Percentiles rank a stretch among this genome's conserved stretches.
These are phyloP conservation scores for Cryptomyrus ogoouensis DNA, from an alignment of 2,113 vertebrate species.

Conservation along the genomic window DNA sequence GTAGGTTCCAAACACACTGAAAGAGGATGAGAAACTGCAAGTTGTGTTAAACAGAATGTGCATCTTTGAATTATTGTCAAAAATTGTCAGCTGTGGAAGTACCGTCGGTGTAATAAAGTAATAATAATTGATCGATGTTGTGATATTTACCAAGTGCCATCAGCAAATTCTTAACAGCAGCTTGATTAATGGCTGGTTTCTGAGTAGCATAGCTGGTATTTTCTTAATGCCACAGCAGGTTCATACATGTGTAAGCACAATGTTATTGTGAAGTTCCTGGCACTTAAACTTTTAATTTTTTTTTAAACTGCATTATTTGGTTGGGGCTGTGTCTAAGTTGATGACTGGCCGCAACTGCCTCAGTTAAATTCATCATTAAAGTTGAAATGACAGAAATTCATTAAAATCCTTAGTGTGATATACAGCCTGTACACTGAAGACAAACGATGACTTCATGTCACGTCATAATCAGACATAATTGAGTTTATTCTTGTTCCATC, in stretches of 20 bases:
- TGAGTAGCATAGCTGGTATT: background rate
- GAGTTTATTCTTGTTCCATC: background rate
- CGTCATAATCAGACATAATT: background rate
- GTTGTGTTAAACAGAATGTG: background rate
- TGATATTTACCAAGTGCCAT: background rate
- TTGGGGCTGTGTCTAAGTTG: background rate
- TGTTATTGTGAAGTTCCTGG: background rate
- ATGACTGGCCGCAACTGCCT: background rate
- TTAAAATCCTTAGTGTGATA: background rate
- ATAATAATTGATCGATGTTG: background rate
- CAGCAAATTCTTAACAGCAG: background rate
- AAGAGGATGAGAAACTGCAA: background rate
- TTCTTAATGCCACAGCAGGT: background rate
- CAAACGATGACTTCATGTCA: background rate
- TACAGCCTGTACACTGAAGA: background rate
- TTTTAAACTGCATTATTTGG: background rate
- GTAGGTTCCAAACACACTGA: background rate
- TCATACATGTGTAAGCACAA: background rate
- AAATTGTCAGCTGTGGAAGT: background rate
- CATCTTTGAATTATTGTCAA: background rate
- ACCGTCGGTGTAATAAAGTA: background rate
- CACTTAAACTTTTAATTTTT: background rate
- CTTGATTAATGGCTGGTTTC: background rate
- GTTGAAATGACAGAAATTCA: background rate
- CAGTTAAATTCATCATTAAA: background rate